Conservation (phyloP, 2,888 invertebrate species). For the Dryocosmus kuriphilus region DNA sequence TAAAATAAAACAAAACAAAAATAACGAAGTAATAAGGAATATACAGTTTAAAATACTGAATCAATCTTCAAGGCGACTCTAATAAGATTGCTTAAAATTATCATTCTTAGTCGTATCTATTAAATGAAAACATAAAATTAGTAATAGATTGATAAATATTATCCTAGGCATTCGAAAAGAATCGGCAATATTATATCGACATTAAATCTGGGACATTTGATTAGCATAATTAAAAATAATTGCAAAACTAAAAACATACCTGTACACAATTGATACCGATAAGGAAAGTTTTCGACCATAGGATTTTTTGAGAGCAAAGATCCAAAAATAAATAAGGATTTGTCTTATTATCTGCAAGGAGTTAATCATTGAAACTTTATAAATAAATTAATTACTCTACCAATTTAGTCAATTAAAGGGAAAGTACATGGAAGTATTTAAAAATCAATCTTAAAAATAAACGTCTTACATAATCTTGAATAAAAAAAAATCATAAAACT, state of each 20-base stretch:
- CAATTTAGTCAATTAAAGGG: background rate
- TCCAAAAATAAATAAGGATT: conserved; percentile 5
- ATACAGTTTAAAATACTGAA: background rate
- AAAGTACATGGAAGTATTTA: background rate
- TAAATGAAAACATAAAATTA: background rate
- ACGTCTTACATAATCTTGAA: too few species aligned
- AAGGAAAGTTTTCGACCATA: conserved; percentile 60
- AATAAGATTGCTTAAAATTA: background rate
- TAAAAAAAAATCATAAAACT: too few species aligned
- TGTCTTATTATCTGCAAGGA: conserved; percentile 3
- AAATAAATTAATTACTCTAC: background rate
- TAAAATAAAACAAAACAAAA: background rate
- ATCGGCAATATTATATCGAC: background rate
- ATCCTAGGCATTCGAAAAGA: background rate
- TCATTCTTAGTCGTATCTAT: background rate
- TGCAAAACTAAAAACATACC: conserved; percentile 58
- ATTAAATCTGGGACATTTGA: background rate
- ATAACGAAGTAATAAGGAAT: background rate
- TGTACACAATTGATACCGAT: conserved; percentile 61
- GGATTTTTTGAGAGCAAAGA: conserved; percentile 25
- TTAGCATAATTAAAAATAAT: background rate
- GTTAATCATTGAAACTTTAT: background rate
- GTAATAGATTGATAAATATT: background rate
- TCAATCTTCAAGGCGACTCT: background rate
- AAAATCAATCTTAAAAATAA: too few species aligned